Percentiles rank a stretch among this genome's conserved stretches.
Evolutionary conservation across 1,140 invertebrate species (phyloP).

Genomic region (Scaptomyza montana): DNA sequence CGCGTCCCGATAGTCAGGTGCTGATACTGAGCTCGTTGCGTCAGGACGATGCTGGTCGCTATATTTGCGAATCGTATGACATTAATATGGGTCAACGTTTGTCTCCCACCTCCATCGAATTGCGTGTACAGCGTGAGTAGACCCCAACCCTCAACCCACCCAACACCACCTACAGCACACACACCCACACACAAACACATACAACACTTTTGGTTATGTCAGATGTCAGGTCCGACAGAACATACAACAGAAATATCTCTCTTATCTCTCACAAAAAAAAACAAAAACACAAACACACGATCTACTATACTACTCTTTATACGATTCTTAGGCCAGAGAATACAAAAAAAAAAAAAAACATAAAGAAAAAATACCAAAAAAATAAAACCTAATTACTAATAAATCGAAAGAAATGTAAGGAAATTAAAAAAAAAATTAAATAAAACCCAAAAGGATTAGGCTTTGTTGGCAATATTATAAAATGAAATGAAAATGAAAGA

Average conservation of each 20-base stretch:
- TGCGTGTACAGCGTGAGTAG: slow-evolving; percentile 89
- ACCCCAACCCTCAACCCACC: slow-evolving; percentile 17
- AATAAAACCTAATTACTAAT: slow-evolving; percentile 19
- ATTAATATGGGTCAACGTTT: slow-evolving; percentile 83
- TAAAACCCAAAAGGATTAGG: slow-evolving; percentile 15
- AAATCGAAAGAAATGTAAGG: slow-evolving; percentile 13
- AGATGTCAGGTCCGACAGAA: slow-evolving; percentile 28
- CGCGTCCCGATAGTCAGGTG: slow-evolving; percentile 44
- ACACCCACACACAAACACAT: slow-evolving; percentile 15
- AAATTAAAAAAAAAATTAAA: neutral
- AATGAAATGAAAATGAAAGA: slow-evolving; percentile 7
- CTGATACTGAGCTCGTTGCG: slow-evolving; percentile 84
- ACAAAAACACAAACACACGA: slow-evolving; percentile 19
- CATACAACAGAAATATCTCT: slow-evolving; percentile 35
- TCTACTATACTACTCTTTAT: slow-evolving; percentile 25
- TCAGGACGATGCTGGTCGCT: slow-evolving; percentile 88
- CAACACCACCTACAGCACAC: slow-evolving; percentile 9
- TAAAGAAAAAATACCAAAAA: slow-evolving; percentile 30
- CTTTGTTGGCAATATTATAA: slow-evolving; percentile 44
- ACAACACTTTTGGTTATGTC: slow-evolving; percentile 28
- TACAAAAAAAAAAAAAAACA: slow-evolving; percentile 23
- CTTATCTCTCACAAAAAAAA: slow-evolving; percentile 27
- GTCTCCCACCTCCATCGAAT: slow-evolving; percentile 87
- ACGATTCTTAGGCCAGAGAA: slow-evolving; percentile 30
- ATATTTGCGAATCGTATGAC: slow-evolving; percentile 87